Evolutionary conservation across 2,797 vertebrate genomes (phyloP).

Genomic region (Sparus aurata): DNA sequence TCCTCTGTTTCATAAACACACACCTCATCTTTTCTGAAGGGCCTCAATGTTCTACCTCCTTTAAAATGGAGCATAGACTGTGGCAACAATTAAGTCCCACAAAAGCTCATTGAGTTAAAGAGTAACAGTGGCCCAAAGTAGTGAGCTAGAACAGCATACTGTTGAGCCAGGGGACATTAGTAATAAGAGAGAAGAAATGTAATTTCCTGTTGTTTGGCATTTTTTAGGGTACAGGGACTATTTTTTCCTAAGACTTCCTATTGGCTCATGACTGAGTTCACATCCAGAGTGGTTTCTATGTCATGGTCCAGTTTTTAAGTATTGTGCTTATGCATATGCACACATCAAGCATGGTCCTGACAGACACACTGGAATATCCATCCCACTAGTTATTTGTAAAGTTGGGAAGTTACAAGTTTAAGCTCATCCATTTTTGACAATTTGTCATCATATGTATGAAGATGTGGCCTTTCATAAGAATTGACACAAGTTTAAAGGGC

Average conservation of each 20-base stretch:
- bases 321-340: neutral
- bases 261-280: neutral
- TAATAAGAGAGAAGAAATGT: constrained; percentile 2
- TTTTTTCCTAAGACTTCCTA: neutral
- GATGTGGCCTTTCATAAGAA: neutral
- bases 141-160: too few relatives aligned
- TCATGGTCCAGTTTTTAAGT: neutral
- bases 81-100: constrained; percentile 1
- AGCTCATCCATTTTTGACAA: neutral
- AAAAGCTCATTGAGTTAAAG: constrained; percentile 4
- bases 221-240: neutral
- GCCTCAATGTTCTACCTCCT: neutral
- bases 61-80: neutral
- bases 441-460: neutral
- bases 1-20: neutral
- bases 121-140: constrained; percentile 1
- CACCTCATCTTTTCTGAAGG: neutral
- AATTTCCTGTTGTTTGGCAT: constrained; percentile 6
- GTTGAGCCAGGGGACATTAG: neutral
- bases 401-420: neutral
- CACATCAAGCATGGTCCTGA: neutral
- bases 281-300: neutral
- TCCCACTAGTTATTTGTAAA: neutral
- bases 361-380: neutral
- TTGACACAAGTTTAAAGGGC: too few relatives aligned